A percentile compares a stretch with the other conserved stretches of the same genome.
Evolutionary conservation across 2,113 vertebrate genomes (phyloP).

Genomic region (Rutilus rutilus): DNA sequence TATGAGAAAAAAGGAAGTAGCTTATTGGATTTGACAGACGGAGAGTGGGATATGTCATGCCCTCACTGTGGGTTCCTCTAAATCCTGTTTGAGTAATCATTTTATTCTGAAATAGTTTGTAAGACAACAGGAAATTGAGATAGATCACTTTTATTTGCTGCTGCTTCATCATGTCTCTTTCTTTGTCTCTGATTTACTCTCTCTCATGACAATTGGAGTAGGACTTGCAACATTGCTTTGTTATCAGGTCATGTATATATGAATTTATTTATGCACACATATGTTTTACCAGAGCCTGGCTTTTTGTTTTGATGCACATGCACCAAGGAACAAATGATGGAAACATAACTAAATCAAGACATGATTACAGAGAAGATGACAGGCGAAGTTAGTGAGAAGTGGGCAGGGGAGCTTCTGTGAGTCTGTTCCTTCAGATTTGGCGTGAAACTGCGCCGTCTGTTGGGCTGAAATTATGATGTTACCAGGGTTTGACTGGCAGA

Average conservation of each 20-base stretch:
- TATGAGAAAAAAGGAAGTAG: slow-evolving; percentile 46
- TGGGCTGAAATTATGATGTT: slow-evolving; percentile 11
- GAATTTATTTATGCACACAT: neutral
- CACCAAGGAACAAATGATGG: slow-evolving; percentile 18
- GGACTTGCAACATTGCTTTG: neutral
- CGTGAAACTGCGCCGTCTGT: neutral
- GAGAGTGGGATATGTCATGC: slow-evolving; percentile 51
- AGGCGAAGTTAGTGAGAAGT: neutral
- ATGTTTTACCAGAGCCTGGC: slow-evolving; percentile 2
- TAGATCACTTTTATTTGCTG: slow-evolving; percentile 10
- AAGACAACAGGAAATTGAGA: slow-evolving; percentile 19
- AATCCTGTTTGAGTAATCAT: slow-evolving; percentile 50
- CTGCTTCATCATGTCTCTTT: slow-evolving; percentile 44
- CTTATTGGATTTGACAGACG: slow-evolving; percentile 55
- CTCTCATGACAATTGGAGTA: neutral
- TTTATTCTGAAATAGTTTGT: slow-evolving; percentile 42
- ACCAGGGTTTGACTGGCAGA: slow-evolving; percentile 6
- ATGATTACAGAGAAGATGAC: slow-evolving; percentile 30
- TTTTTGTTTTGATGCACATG: slow-evolving; percentile 35
- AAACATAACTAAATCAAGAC: slow-evolving; percentile 25
- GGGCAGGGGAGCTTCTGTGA: neutral
- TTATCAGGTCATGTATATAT: neutral
- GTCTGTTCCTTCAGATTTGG: slow-evolving; percentile 12
- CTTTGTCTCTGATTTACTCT: neutral
- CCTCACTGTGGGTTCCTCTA: slow-evolving; percentile 45